These are phyloP conservation scores for Rhadina sibilatrix DNA, from an alignment of 2,113 vertebrate genomes.

Conservation along the genomic window DNA sequence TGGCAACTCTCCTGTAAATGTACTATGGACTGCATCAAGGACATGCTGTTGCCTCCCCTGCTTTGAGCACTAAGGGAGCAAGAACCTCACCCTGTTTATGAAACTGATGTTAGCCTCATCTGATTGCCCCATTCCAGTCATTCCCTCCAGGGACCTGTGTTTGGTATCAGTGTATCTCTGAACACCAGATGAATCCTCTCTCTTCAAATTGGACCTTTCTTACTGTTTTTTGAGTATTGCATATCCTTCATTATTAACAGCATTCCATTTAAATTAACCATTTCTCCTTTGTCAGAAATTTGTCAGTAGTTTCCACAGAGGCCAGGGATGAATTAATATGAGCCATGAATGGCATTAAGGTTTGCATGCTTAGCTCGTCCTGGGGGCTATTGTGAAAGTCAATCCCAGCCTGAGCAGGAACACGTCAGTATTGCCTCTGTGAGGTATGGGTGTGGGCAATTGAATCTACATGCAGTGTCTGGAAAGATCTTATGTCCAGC, in stretches of 20 bases:
- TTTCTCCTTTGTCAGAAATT: not conserved
- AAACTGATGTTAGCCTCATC: not conserved
- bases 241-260: not conserved
- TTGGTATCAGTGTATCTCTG: not conserved
- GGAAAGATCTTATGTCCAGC: not conserved
- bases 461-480: not conserved
- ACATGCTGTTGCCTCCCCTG: not conserved
- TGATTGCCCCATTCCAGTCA: rapidly evolving
- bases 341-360: not conserved
- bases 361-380: not conserved
- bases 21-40: not conserved
- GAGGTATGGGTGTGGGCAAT: not conserved
- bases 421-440: not conserved
- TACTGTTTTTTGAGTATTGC: not conserved
- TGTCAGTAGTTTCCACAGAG: not conserved
- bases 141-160: not conserved
- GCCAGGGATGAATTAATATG: not conserved
- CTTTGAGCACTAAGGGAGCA: not conserved
- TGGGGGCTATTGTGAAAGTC: not conserved
- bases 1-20: not conserved
- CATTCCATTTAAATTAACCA: not conserved
- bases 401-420: not conserved
- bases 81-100: not conserved
- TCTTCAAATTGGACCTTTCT: not conserved
- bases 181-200: not conserved